Base-by-base conservation (phyloP, 2,797 vertebrate genomes). In the Eurystomus glaucurus region DNA sequence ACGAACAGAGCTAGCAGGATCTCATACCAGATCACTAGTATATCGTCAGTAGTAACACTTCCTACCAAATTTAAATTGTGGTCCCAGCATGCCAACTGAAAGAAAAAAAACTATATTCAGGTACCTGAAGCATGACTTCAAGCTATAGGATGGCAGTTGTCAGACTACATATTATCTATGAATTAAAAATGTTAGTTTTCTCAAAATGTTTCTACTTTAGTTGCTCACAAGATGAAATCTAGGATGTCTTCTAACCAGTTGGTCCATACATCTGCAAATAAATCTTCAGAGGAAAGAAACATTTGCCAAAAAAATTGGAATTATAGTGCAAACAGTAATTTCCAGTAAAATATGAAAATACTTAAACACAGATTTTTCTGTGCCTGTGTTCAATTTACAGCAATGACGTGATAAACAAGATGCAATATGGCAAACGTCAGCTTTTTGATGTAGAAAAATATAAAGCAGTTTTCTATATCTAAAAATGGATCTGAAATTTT, bases 291-390 rank as follows among this genome's bases (percentile, higher is more conserved):
- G 17, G 45, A 96, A 75, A 61, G 39, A 81, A 86, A 86, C 31
- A 65, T 9, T 43, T 8, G 58, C 21, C 25, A 43, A 65, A 48
- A 90, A 90, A 88, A 64, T 5, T 31, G 19, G n/a, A 90, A 81
- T 19, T 82, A 33, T 11, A 89, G 20, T 23, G 80, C 23, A 71
- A 86, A 68, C 46, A 43, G n/a, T 10, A 92, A 92, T 79, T 92
- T 76, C 69, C 23, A 91, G 46, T 66, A 87, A 95, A 95, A 87
- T 37, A 76, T 11, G 35, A 92, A 90, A 91, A 93, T 37, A 76
- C 43, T 94, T 88, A 51, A 61, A n/a, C 37, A 76, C 33, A 87
- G 43, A 79, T 65, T 85, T 93, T 76, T 82, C 77, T 92, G 43
- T 61, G 76, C 46, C 76, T 95, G 85, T 62, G 46, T 74, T 58